Percentiles rank a stretch among this genome's conserved stretches.
phyloP scores from a whole-genome alignment of 2,113 vertebrate species.

The Machaerirhynchus nigripectus region DNA sequence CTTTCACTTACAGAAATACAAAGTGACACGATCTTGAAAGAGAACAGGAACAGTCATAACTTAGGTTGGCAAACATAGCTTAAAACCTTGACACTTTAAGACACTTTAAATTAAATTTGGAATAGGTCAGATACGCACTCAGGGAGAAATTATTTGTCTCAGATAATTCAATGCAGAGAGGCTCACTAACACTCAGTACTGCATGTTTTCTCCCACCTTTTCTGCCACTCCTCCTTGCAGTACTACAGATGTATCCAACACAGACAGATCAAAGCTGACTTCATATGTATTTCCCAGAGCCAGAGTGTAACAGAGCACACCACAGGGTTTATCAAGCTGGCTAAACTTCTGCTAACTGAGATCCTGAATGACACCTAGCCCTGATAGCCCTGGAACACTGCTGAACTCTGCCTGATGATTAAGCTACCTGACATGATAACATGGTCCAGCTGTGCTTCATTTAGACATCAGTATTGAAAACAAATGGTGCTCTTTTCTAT shows the following conservation, averaged over 20 bases:
- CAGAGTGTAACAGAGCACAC: not conserved
- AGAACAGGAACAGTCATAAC: not conserved
- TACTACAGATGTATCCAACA: not conserved
- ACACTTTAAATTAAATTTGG: not conserved
- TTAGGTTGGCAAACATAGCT: not conserved
- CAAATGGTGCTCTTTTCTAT: not conserved
- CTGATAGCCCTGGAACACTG: not conserved
- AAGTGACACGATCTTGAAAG: not conserved
- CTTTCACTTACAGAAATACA: not conserved
- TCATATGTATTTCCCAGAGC: not conserved
- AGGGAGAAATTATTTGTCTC: not conserved
- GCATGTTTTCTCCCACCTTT: not conserved
- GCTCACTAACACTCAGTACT: fast-evolving
- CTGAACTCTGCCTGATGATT: not conserved
- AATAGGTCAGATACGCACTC: not conserved
- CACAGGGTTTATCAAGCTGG: not conserved
- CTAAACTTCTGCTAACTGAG: not conserved
- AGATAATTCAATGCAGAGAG: not conserved
- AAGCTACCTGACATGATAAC: not conserved
- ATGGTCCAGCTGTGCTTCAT: not conserved
- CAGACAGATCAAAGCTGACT: not conserved
- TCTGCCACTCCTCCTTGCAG: not conserved
- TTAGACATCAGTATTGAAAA: not conserved
- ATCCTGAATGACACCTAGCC: not conserved
- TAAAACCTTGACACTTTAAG: not conserved